A percentile compares a stretch with the other conserved stretches of the same genome.
phyloP scores from a whole-genome alignment of 2,113 vertebrate genomes.

The Chamaetylas fuelleborni region DNA sequence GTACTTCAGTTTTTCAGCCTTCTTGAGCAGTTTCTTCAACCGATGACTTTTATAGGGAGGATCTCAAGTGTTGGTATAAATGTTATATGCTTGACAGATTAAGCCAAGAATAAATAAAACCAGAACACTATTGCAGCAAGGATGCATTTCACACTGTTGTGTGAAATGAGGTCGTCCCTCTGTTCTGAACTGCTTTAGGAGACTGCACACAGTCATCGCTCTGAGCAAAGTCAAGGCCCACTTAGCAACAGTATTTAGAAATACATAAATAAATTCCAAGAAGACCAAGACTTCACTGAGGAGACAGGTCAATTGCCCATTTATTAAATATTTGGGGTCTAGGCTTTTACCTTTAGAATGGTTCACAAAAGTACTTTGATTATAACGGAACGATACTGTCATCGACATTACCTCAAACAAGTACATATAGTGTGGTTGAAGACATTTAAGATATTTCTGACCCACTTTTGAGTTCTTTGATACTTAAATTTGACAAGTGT shows the following conservation, averaged over 20 bases:
- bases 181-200: not conserved
- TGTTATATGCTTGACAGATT: not conserved
- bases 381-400: rapidly evolving
- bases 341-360: not conserved
- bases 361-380: not conserved
- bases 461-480: not conserved
- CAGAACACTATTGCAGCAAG: not conserved
- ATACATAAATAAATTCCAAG: not conserved
- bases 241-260: not conserved
- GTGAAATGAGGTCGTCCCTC: slow-evolving; percentile 25
- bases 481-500: not conserved
- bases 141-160: not conserved
- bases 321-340: not conserved
- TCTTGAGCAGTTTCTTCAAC: not conserved
- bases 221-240: not conserved
- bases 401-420: rapidly evolving
- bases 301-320: not conserved
- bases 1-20: not conserved
- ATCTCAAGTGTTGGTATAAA: not conserved
- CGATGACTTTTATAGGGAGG: not conserved
- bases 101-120: slow-evolving; percentile 16
- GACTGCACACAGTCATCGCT: not conserved
- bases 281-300: not conserved
- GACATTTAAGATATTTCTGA: not conserved
- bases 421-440: rapidly evolving